Base-by-base conservation (phyloP, 2,888 invertebrate genomes). In the Ellobium chinense region DNA sequence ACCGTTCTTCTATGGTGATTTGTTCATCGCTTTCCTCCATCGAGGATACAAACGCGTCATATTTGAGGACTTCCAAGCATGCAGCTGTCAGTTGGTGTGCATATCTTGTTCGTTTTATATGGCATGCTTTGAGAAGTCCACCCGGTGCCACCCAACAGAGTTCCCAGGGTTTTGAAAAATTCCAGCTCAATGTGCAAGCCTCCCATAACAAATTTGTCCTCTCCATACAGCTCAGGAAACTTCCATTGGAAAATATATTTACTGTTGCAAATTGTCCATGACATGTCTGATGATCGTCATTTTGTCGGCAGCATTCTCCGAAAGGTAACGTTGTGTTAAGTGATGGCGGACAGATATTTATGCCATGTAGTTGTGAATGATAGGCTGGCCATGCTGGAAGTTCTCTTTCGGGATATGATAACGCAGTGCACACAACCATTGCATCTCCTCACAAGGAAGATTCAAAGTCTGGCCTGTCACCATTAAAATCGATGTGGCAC, bases 131-230 rank as follows among this genome's bases (percentile, higher is more conserved):
- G 83, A 12, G 84, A 86, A n/a, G 84, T 85, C 89, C 89, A 90
- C 4, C 89, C 90, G 82, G 85, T 87, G 34, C 80, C 86, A 31
- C 86, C 62, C 7, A 90, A 77, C 62, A 82, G 78, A 60, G 80
- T 77, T 14, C 89, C 89, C 24, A 89, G 39, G 2, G 85, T 80
- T 68, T 83, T 87, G 77, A 88, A 76, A 24, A 84, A 79, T 18
- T 88, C 87, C 84, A 89, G 87, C 72, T 90, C 89, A 69, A 87
- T 89, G 78, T 91, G 89, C 54, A 91, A 81, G 36, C 89, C 89
- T 12, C 89, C 90, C 66, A 91, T 82, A 21, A 90, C 82, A 73
- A 85, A 82, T 34, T 83, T 82, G 14, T 87, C 80, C 74, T 90
- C 88, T 5, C 88, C 88, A 81, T 85, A 84, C n/a, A 36, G n/a